Evolutionary conservation across 1,140 invertebrate species (phyloP).

Genomic region (Drosophila pseudoobscura): DNA sequence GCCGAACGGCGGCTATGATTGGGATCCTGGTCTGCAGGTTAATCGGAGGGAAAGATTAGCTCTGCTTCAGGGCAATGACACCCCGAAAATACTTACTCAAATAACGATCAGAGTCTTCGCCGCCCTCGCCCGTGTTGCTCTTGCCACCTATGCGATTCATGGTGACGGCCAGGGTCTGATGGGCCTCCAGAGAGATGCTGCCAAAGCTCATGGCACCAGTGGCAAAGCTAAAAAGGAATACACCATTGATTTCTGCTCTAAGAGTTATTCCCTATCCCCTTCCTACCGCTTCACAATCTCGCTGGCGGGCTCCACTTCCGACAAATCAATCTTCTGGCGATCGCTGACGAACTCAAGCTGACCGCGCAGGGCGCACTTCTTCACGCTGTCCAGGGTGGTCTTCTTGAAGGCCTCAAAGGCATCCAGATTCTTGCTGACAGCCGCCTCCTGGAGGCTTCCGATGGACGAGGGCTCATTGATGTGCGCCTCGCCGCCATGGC

Average conservation of each 20-base stretch:
- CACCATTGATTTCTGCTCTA: background rate
- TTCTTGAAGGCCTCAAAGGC: constrained; percentile 96
- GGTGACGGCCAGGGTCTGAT: constrained; percentile 96
- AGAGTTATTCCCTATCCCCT: too few species aligned
- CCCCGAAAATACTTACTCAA: constrained; percentile 84
- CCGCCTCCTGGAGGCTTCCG: constrained; percentile 96
- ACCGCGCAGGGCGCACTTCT: constrained; percentile 95
- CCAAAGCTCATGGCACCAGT: constrained; percentile 86
- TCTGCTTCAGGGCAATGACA: background rate
- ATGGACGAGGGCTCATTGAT: constrained; percentile 98
- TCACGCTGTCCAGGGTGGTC: constrained; percentile 93
- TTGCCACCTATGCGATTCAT: constrained; percentile 98
- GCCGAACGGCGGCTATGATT: constrained; percentile 90
- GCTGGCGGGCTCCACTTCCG: constrained; percentile 95
- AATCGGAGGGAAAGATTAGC: background rate
- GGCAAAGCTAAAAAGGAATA: constrained; percentile 53
- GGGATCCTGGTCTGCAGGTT: constrained; percentile 86
- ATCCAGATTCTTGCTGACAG: constrained; percentile 90
- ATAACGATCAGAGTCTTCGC: constrained; percentile 95
- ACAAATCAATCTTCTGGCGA: constrained; percentile 90
- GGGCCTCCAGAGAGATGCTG: constrained; percentile 92
- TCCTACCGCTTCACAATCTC: constrained; percentile 97
- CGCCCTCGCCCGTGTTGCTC: constrained; percentile 98
- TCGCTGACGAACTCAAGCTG: constrained; percentile 93
- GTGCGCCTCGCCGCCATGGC: constrained; percentile 98